These are phyloP conservation scores for Notarius lentiginosus DNA, from an alignment of 2,113 vertebrate species.

Conservation along the genomic window DNA sequence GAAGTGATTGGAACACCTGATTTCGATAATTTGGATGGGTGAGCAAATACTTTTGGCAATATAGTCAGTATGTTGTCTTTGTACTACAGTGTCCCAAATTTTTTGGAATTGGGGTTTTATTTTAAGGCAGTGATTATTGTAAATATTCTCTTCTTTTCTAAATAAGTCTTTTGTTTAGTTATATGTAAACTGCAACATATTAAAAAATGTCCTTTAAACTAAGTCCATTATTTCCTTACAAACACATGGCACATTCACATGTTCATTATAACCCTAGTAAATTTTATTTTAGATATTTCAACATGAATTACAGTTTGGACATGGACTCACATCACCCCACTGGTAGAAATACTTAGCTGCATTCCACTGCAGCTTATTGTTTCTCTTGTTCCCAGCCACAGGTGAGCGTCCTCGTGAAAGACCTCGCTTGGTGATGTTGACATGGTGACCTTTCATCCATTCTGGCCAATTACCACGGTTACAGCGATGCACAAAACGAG, in stretches of 20 bases:
- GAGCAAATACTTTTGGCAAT: no score
- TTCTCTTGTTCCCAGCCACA: conserved; percentile 92
- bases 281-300: neutral
- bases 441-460: conserved; percentile 99
- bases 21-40: no score
- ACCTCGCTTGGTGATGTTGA: conserved; percentile 95
- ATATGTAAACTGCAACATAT: neutral
- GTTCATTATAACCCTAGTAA: neutral
- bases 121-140: neutral
- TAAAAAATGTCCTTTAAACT: neutral
- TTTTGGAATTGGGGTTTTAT: neutral
- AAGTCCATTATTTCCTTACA: neutral
- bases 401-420: conserved; percentile 92
- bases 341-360: conserved; percentile 98
- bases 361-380: conserved; percentile 98
- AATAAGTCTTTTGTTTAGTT: neutral
- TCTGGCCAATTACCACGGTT: conserved; percentile 98
- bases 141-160: neutral
- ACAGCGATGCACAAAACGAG: conserved; percentile 95
- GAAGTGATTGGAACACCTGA: no score
- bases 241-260: neutral
- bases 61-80: no score
- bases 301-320: neutral
- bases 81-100: no score
- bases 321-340: conserved; percentile 91